Conservation (phyloP, 2,888 invertebrate species). For the Philereme transversata region DNA sequence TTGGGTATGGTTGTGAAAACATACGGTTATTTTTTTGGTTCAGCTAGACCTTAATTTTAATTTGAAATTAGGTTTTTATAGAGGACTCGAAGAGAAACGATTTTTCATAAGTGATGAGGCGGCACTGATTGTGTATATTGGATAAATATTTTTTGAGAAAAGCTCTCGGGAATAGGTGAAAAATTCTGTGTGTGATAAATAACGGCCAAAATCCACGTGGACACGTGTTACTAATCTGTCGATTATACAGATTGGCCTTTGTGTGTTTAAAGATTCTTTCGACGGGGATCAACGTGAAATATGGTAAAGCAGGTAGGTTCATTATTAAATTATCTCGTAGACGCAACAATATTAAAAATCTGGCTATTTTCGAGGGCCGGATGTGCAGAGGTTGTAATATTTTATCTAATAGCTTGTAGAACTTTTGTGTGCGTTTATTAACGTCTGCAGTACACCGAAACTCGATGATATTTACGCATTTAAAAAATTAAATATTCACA, state of each 20-base stretch:
- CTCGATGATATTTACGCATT: not conserved
- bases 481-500: not conserved
- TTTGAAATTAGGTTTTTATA: slow-evolving; percentile 83
- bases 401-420: not conserved
- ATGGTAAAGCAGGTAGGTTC: slow-evolving; percentile 35
- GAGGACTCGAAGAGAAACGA: slow-evolving; percentile 75
- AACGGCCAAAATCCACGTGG: slow-evolving; percentile 64
- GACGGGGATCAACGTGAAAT: slow-evolving; percentile 51
- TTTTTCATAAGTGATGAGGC: slow-evolving; percentile 83
- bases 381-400: not conserved
- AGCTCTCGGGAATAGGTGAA: slow-evolving; percentile 56
- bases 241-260: slow-evolving; percentile 64
- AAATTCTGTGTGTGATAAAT: slow-evolving; percentile 61
- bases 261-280: slow-evolving; percentile 53
- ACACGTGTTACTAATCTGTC: slow-evolving; percentile 78
- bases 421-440: not conserved
- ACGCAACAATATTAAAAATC: not conserved
- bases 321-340: slow-evolving; percentile 12
- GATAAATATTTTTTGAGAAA: slow-evolving; percentile 79
- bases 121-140: slow-evolving; percentile 80
- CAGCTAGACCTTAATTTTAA: slow-evolving; percentile 83
- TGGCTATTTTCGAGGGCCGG: not conserved
- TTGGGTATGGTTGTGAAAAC: slow-evolving; percentile 45
- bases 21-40: slow-evolving; percentile 63
- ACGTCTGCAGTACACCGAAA: too few relatives aligned